Evolutionary conservation across 2,113 vertebrate species (phyloP).

Genomic region (Gavialis gangeticus): DNA sequence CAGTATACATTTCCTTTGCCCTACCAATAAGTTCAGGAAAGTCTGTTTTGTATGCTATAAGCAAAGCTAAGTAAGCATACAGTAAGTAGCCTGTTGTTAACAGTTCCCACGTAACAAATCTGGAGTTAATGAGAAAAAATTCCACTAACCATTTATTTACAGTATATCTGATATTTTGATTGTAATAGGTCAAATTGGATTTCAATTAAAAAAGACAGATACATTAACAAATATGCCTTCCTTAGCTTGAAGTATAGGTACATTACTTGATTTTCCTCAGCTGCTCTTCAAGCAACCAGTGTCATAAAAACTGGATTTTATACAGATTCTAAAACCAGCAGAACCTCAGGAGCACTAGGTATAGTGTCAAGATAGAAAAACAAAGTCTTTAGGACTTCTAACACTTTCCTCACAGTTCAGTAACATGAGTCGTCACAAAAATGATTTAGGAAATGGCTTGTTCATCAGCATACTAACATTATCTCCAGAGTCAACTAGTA

Average conservation of each 20-base stretch:
- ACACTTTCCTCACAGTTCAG: not conserved
- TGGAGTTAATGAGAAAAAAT: slow-evolving; percentile 6
- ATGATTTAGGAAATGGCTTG: slow-evolving; percentile 13
- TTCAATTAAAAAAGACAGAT: slow-evolving; percentile 2
- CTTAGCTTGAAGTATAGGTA: not conserved
- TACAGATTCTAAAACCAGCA: slow-evolving; percentile 3
- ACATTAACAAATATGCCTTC: not conserved
- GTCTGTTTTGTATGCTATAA: slow-evolving; percentile 46
- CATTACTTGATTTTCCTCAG: not conserved
- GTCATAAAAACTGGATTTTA: slow-evolving; percentile 31
- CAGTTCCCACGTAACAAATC: not conserved
- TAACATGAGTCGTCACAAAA: slow-evolving; percentile 12
- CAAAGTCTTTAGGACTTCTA: not conserved
- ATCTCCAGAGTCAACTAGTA: not conserved
- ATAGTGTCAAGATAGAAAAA: not conserved
- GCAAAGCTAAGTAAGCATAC: slow-evolving; percentile 23
- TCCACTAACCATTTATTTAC: not conserved
- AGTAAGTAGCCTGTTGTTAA: slow-evolving; percentile 11
- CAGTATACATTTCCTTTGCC: slow-evolving; percentile 58
- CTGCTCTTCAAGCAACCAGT: slow-evolving; percentile 1
- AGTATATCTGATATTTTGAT: not conserved
- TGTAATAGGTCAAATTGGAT: slow-evolving; percentile 25
- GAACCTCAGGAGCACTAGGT: not conserved
- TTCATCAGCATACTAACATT: not conserved
- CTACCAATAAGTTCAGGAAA: slow-evolving; percentile 47